Evolutionary conservation across 2,888 invertebrate genomes (phyloP).

Genomic region (Pachliopta kotzebuea): DNA sequence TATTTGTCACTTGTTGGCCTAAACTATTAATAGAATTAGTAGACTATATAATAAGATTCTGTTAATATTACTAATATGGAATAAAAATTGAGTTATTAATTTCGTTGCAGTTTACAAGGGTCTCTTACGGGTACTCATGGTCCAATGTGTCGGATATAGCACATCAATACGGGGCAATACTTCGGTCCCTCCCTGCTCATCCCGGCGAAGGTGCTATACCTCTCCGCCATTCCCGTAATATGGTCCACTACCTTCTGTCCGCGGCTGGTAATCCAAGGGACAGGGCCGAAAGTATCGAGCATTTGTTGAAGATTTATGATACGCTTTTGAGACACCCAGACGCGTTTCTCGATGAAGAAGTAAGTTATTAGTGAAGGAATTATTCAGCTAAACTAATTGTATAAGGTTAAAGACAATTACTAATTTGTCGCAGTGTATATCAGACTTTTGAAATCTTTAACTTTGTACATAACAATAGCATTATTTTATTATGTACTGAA

Average conservation of each 20-base stretch:
- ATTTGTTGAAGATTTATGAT: conserved; percentile 81
- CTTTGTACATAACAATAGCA: no score
- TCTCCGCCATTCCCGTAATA: conserved; percentile 77
- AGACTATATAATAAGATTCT: neutral
- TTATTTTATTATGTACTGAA: no score
- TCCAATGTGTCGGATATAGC: conserved; percentile 79
- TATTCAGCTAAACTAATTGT: no score
- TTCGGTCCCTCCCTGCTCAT: conserved; percentile 72
- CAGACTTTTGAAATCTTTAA: no score
- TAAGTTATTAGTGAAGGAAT: conserved; percentile 50
- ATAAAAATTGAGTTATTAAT: no score
- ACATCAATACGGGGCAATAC: conserved; percentile 75
- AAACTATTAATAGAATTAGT: neutral
- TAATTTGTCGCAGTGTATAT: no score
- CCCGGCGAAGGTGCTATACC: conserved; percentile 85
- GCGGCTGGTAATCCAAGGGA: conserved; percentile 58
- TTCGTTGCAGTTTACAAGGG: conserved; percentile 55
- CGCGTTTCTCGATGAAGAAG: conserved; percentile 87
- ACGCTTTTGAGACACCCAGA: conserved; percentile 71
- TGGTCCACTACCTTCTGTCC: conserved; percentile 76
- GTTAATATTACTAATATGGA: no score
- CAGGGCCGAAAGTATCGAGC: conserved; percentile 80
- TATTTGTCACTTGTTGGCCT: no score
- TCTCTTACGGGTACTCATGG: conserved; percentile 83
- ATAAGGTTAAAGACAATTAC: no score